These are phyloP conservation scores for Orius insidiosus DNA, from an alignment of 1,140 invertebrate species.

Conservation along the genomic window DNA sequence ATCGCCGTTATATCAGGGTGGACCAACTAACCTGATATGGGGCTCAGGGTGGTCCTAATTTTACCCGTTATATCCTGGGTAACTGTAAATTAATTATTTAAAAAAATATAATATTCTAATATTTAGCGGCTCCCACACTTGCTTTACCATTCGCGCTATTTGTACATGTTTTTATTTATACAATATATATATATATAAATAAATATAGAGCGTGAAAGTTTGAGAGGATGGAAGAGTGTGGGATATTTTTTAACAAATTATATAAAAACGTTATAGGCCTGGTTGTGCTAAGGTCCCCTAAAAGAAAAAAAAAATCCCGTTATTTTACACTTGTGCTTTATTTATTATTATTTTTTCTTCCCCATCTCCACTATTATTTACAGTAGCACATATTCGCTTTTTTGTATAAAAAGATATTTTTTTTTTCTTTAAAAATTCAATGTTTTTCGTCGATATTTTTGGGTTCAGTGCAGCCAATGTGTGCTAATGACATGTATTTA, in stretches of 20 bases:
- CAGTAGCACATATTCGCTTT: too few species aligned
- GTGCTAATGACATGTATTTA: slow-evolving; percentile 11
- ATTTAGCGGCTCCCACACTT: slow-evolving; percentile 16
- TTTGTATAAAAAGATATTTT: too few species aligned
- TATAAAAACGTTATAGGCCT: too few species aligned
- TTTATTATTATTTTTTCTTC: too few species aligned
- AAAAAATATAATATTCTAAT: slow-evolving; percentile 12
- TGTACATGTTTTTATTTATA: slow-evolving; percentile 10
- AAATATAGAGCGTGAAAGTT: slow-evolving; percentile 4
- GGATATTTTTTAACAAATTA: slow-evolving; percentile 11
- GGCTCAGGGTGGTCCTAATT: slow-evolving; percentile 11
- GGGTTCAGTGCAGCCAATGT: slow-evolving; percentile 12
- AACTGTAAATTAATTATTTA: slow-evolving; percentile 9
- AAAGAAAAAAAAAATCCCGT: too few species aligned
- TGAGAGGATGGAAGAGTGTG: background rate
- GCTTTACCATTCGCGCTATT: slow-evolving; percentile 15
- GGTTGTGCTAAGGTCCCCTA: too few species aligned
- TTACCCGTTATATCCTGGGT: slow-evolving; percentile 1
- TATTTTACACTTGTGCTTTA: too few species aligned
- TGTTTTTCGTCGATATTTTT: too few species aligned
- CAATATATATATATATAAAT: slow-evolving; percentile 7
- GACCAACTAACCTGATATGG: slow-evolving; percentile 1
- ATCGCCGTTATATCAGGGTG: background rate
- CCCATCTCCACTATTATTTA: too few species aligned
- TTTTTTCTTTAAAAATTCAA: too few species aligned